Evolutionary conservation across 1,140 invertebrate species (phyloP), one percentile per base, ranked within the genome.

Genomic region (Drosophila equinoxialis): DNA sequence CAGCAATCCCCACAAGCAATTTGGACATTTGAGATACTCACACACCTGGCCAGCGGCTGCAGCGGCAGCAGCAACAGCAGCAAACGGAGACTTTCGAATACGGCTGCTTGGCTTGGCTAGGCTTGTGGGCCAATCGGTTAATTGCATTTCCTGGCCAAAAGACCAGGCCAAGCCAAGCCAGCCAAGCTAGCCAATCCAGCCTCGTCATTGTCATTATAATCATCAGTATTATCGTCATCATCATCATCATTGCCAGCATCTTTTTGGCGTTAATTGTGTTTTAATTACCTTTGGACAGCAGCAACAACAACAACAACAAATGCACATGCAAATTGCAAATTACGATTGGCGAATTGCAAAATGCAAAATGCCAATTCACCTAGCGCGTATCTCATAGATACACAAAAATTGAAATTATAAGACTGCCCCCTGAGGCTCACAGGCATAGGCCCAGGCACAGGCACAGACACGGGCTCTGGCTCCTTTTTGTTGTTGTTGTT

Each of bases 71-170:
- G 72, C 69, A 73, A 51, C 64, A 60, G 72, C 62, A 58, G 30
- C 6, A 30, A 30, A 30, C 37, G 42, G 51, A 68, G 71, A 85
- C 83, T 86, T 86, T 86, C 82, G 72, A 86, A 86, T 87, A 66
- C 65, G 60, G 71, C 57, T 68, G 61, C 30, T 61, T 45, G 61
- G 58, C 73, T 69, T 65, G 48, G 59, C 45, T 51, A 23, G 57
- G 71, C 60, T 83, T 84, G 79, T 86, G 82, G 83, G 80, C 80
- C 80, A 82, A 82, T 82, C 79, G 80, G 83, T 87, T 86, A 86
- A 86, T 86, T 86, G 82, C 82, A 86, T 86, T 86, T 87, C 82
- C 82, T 86, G 83, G 63, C 71, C 61, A 68, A 58, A 26, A 39
- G 37, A 39, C 37, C 37, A 39, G 35, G 30, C 61, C 41, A 63